Base-by-base conservation (phyloP, 2,888 invertebrate genomes). In the Dryobota labecula region DNA sequence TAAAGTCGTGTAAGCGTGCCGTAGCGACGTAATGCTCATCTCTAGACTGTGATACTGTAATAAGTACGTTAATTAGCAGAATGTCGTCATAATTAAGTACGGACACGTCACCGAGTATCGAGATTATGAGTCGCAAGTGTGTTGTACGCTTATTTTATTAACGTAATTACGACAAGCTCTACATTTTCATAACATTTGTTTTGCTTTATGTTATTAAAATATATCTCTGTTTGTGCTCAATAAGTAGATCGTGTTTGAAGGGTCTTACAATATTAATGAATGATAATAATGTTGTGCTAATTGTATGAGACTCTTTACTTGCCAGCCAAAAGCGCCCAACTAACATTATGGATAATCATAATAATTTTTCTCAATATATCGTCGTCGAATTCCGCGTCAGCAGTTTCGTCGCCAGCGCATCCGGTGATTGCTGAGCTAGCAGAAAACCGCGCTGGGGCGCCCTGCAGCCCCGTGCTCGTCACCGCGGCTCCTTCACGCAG, bases 1-100 rank as follows among this genome's bases (percentile, higher is more conserved):
- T 41, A 41, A 33, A 57, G 30, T 33, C 56, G 38, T 36, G 36
- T 18, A 2, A 38, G 56, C 51, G n/a, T n/a, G 15, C 24, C 11
- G 45, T 24, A 27, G 36, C 41, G 38, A 58, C 18, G 43, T 53
- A 51, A 65, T 65, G 76, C 64, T 65, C 58, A 24, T 51, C 56
- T 76, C 27, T 51, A 75, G 54, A 30, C 60, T 49, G 54, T 47
- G 15, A 38, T 57, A 30, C 49, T 51, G 63, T 60, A 69, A 62
- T 65, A 65, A 76, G 62, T 30, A 47, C 78, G 81, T 80, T 78
- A 76, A 78, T 78, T 81, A 78, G 61, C 67, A 78, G 60, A 80
- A 70, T 30, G n/a, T 57, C 65, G 51, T 33, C 64, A 57, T 58
- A 57, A 63, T 54, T 36, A 66, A 45, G 36, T 64, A 65, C 38